These are phyloP conservation scores for Panurus biarmicus DNA, from an alignment of 2,113 vertebrate genomes.

Conservation along the genomic window DNA sequence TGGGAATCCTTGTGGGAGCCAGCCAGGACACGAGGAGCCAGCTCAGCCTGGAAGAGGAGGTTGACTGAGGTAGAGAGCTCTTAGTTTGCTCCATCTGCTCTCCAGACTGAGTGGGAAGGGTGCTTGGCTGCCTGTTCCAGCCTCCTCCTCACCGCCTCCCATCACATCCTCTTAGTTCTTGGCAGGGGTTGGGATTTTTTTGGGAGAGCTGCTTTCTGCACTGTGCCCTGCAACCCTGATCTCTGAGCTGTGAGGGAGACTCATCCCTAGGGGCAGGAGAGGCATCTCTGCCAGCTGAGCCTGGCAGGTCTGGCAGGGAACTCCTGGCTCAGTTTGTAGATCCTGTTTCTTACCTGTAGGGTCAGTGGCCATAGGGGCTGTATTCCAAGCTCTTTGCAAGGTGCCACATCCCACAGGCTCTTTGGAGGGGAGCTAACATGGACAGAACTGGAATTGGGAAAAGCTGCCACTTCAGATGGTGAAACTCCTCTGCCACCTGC, in stretches of 20 bases:
- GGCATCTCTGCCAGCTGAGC: background rate
- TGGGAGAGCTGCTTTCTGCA: background rate
- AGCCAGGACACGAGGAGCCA: background rate
- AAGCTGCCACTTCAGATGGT: background rate
- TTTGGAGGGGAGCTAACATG: rapidly evolving
- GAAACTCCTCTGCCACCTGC: background rate
- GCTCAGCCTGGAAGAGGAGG: background rate
- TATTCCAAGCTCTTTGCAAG: too few species aligned
- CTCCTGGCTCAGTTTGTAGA: background rate
- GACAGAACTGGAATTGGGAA: background rate
- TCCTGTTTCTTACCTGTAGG: background rate
- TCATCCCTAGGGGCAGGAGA: background rate
- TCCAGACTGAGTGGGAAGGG: background rate
- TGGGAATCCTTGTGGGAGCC: background rate
- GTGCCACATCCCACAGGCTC: background rate
- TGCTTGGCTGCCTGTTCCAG: background rate
- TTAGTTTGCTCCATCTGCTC: background rate
- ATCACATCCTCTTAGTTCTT: background rate
- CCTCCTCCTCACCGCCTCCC: background rate
- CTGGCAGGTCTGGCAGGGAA: background rate
- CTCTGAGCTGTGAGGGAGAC: background rate
- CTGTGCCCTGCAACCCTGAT: background rate
- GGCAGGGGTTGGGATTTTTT: background rate
- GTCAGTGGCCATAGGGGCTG: background rate
- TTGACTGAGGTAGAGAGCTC: background rate